Conservation (phyloP, 1,140 invertebrate species). For the Aporrectodea caliginosa region DNA sequence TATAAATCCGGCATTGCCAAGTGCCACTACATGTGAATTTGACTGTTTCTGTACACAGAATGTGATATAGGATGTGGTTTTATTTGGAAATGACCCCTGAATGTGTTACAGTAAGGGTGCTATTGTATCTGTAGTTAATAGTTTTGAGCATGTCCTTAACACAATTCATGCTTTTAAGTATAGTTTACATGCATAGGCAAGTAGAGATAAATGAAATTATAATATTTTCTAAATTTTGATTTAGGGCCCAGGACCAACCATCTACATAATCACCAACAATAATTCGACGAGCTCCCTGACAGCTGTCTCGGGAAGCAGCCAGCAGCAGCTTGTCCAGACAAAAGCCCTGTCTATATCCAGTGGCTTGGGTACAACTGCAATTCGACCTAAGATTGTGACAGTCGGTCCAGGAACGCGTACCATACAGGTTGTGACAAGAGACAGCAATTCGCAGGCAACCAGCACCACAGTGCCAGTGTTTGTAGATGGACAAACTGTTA, state of each 20-base stretch:
- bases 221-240: too few species aligned
- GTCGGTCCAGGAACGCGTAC: not conserved
- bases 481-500: not conserved
- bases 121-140: too few species aligned
- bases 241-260: not conserved
- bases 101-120: too few species aligned
- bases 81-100: too few species aligned
- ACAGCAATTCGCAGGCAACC: not conserved
- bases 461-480: not conserved
- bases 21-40: too few species aligned
- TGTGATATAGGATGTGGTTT: too few species aligned
- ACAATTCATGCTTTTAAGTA: too few species aligned
- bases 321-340: not conserved
- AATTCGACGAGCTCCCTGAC: not conserved
- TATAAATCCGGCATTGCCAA: too few species aligned
- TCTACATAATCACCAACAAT: not conserved
- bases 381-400: not conserved
- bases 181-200: too few species aligned
- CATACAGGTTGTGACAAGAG: not conserved
- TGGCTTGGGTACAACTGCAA: not conserved
- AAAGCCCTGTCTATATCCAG: not conserved
- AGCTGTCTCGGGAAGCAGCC: not conserved
- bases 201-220: too few species aligned
- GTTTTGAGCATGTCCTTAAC: too few species aligned
- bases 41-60: too few species aligned